A percentile compares a stretch with the other conserved stretches of the same genome.
These are phyloP conservation scores for Callipepla californica DNA, from an alignment of 2,113 vertebrate genomes.

Conservation along the genomic window DNA sequence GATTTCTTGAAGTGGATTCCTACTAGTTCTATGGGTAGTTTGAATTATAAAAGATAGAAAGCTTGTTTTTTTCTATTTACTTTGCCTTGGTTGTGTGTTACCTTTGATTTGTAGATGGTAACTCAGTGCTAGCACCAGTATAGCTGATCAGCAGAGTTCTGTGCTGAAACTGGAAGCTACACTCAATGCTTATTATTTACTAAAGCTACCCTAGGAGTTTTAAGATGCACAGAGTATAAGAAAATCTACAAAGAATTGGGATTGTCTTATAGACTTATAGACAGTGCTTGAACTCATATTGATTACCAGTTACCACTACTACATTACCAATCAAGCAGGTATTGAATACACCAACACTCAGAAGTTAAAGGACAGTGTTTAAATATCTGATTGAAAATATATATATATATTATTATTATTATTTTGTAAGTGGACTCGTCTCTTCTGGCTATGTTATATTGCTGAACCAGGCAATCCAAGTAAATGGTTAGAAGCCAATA, in stretches of 20 bases:
- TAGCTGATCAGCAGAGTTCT: slow-evolving; percentile 9
- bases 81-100: slow-evolving; percentile 54
- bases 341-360: background rate
- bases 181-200: slow-evolving; percentile 34
- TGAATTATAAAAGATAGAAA: slow-evolving; percentile 61
- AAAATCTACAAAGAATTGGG: slow-evolving; percentile 38
- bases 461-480: slow-evolving; percentile 21
- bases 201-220: slow-evolving; percentile 46
- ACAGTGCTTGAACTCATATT: slow-evolving; percentile 17
- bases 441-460: slow-evolving; percentile 36
- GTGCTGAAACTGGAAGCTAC: slow-evolving; percentile 61
- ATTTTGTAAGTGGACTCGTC: background rate
- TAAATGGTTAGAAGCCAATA: background rate
- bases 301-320: background rate
- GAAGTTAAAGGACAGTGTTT: slow-evolving; percentile 20
- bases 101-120: slow-evolving; percentile 43
- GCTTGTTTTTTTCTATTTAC: slow-evolving; percentile 53
- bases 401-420: background rate
- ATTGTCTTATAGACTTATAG: slow-evolving; percentile 45
- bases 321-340: background rate
- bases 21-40: slow-evolving; percentile 62
- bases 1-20: slow-evolving; percentile 72
- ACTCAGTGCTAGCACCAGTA: slow-evolving; percentile 21
- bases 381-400: slow-evolving; percentile 1
- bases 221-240: slow-evolving; percentile 23